These are phyloP conservation scores for Pseudomyrmex flavicornis DNA, from an alignment of 1,140 invertebrate genomes.

Conservation along the genomic window DNA sequence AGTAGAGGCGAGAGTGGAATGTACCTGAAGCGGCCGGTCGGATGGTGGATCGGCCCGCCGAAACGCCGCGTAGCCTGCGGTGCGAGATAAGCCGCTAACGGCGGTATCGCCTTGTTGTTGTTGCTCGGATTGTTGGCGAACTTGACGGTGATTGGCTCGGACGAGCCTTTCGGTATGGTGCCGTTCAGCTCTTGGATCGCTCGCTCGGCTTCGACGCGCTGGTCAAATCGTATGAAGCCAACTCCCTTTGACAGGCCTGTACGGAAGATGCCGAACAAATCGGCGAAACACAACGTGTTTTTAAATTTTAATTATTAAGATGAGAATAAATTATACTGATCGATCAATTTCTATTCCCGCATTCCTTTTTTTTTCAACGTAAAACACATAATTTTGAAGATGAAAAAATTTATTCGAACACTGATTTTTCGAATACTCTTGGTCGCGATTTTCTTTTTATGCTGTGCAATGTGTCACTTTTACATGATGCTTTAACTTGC, in stretches of 20 bases:
- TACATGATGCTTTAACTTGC: too few species aligned
- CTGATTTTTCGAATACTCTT: too few species aligned
- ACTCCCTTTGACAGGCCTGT: slow-evolving; percentile 99
- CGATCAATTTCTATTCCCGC: too few species aligned
- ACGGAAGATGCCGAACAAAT: slow-evolving; percentile 45
- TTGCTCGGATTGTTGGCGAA: slow-evolving; percentile 99
- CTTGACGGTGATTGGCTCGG: slow-evolving; percentile 99
- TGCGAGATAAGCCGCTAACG: slow-evolving; percentile 96
- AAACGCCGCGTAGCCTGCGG: slow-evolving; percentile 92
- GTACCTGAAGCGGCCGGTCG: slow-evolving; percentile 96
- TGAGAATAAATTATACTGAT: too few species aligned
- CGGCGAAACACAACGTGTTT: slow-evolving; percentile 25
- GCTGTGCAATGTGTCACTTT: too few species aligned
- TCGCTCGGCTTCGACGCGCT: slow-evolving; percentile 97
- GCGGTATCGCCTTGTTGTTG: slow-evolving; percentile 95
- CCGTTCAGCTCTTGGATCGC: slow-evolving; percentile 99
- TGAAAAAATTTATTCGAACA: too few species aligned
- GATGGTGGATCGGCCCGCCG: slow-evolving; percentile 97
- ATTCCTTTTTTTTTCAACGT: too few species aligned
- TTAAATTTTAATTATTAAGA: too few species aligned
- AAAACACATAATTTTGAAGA: too few species aligned
- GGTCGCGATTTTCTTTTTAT: too few species aligned
- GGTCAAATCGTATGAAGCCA: slow-evolving; percentile 99
- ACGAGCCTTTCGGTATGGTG: slow-evolving; percentile 97
- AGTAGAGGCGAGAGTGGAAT: slow-evolving; percentile 87